These are phyloP conservation scores for Stictonetta naevosa DNA, from an alignment of 2,113 vertebrate species.

Conservation along the genomic window DNA sequence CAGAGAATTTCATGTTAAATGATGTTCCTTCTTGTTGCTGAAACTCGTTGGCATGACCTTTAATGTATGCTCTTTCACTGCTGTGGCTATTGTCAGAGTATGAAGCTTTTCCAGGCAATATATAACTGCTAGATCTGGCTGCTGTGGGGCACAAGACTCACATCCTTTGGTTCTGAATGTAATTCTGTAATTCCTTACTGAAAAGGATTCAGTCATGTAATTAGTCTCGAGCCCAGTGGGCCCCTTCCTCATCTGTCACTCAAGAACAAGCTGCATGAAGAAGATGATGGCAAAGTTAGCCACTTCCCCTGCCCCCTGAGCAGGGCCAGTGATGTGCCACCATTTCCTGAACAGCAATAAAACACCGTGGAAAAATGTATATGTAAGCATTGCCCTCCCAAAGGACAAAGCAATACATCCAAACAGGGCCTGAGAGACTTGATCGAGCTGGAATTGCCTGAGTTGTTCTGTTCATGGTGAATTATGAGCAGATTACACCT, in stretches of 20 bases:
- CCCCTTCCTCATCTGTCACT: not conserved
- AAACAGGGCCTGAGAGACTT: not conserved
- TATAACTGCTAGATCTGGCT: not conserved
- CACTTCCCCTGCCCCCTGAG: not conserved
- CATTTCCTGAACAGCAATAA: not conserved
- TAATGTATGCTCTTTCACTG: not conserved
- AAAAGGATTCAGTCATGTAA: not conserved
- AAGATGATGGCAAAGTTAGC: not conserved
- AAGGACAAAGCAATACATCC: not conserved
- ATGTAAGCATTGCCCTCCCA: not conserved
- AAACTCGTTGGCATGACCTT: not conserved
- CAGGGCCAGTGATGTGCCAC: not conserved
- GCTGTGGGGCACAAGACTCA: not conserved
- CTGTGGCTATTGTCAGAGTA: not conserved
- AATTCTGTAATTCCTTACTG: not conserved
- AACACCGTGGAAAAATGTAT: not conserved
- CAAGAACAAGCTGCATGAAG: not conserved
- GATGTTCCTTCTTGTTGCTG: not conserved
- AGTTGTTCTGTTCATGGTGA: not conserved
- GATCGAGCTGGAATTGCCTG: not conserved
- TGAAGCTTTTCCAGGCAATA: not conserved
- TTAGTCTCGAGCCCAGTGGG: not conserved
- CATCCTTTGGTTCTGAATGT: not conserved
- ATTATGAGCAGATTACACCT: not conserved
- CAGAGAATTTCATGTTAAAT: not conserved